Evolutionary conservation across 1,140 invertebrate species (phyloP), one percentile per base, ranked within the genome.

Genomic region (Habropoda laboriosa): DNA sequence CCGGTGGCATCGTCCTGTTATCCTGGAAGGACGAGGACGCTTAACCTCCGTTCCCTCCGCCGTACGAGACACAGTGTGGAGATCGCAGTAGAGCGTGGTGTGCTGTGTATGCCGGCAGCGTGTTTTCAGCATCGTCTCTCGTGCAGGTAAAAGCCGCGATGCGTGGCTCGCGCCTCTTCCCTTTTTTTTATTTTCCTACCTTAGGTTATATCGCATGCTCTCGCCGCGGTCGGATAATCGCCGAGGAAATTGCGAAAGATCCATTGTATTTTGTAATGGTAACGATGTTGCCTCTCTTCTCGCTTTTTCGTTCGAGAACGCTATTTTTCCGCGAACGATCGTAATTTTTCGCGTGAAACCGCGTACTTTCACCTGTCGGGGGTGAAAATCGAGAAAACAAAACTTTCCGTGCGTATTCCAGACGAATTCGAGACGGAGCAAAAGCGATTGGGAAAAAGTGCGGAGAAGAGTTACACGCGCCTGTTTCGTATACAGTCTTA

Each of bases 131-230:
- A 74, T 35, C 58, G 74, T 77, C 47, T 77, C 47, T 77, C 75
- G 83, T 72, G 75, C 88, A 90, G 89, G 89, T 89, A 90, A 89
- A 81, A 81, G 32, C 67, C 68, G n/a, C 27, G 8, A 58, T 75
- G 47, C 24, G 73, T 60, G 60, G 78, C 58, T 60, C 53, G 60
- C 66, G 53, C 32, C 45, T 60, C 35, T 76, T 57, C 30, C 47
- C 35, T 60, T 68, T 71, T 79, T 60, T 68, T 71, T 79, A 77
- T 71, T 76, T 63, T 63, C 49, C 16, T 30, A 12, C 13, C 27
- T n/a, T n/a, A n/a, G n/a, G n/a, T n/a, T n/a, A 51, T 71, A 45
- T 72, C 49, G 53, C 61, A 35, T 53, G 61, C 70, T n/a, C n/a
- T n/a, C n/a, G 21, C 18, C 24, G 63, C 35, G 74, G 57, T 30